Percentiles rank a stretch among this genome's conserved stretches.
Conservation (phyloP, 2,113 vertebrate genomes). For the Thinocorus orbignyianus region DNA sequence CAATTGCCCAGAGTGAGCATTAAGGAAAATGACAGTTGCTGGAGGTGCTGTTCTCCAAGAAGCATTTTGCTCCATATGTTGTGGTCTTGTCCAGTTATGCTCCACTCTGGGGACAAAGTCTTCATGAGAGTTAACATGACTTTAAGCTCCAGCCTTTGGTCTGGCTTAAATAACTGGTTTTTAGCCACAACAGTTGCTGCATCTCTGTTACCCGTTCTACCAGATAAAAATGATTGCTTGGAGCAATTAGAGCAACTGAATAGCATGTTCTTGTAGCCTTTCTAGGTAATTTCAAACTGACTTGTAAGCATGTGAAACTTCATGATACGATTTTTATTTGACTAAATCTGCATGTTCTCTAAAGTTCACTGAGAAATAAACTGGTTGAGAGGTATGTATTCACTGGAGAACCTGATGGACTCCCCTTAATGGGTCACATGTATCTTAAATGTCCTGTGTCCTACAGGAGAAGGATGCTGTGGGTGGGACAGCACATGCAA, state of each 20-base stretch:
- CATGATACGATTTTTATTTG: not conserved
- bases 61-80: slow-evolving; percentile 49
- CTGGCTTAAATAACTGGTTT: not conserved
- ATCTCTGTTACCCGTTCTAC: not conserved
- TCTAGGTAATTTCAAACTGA: not conserved
- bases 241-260: not conserved
- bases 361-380: not conserved
- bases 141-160: slow-evolving; percentile 3
- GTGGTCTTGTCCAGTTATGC: slow-evolving; percentile 48
- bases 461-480: not conserved
- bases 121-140: not conserved
- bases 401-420: not conserved
- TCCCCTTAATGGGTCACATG: not conserved
- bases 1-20: slow-evolving; percentile 12
- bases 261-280: not conserved
- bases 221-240: not conserved
- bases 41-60: not conserved
- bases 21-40: slow-evolving; percentile 55
- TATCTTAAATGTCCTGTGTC: not conserved
- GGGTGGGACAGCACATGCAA: not conserved
- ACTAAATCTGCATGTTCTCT: not conserved
- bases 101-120: not conserved
- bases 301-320: not conserved
- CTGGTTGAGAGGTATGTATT: not conserved
- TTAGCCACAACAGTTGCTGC: not conserved